phyloP scores from a whole-genome alignment of 2,888 invertebrate species.

The Myopa tessellatipennis region DNA sequence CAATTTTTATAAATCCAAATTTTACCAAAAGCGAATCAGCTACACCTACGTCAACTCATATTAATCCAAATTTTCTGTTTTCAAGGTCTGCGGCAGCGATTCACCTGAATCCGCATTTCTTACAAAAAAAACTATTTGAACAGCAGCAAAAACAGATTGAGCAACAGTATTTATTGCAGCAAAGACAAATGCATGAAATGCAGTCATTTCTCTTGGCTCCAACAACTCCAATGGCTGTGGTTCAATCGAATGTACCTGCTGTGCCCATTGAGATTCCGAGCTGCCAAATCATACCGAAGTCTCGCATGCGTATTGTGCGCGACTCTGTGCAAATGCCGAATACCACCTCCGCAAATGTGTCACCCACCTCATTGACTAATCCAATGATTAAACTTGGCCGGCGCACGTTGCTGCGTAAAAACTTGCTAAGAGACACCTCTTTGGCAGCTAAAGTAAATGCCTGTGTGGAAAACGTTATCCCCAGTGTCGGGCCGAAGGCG shows the following conservation, averaged over 20 bases:
- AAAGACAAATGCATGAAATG: background rate
- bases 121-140: slow-evolving; percentile 64
- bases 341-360: background rate
- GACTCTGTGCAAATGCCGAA: slow-evolving; percentile 49
- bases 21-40: slow-evolving; percentile 52
- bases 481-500: slow-evolving; percentile 33
- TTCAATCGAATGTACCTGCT: background rate
- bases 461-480: slow-evolving; percentile 5
- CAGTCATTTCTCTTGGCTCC: slow-evolving; percentile 46
- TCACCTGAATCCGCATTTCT: slow-evolving; percentile 66
- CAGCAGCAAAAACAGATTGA: slow-evolving; percentile 34
- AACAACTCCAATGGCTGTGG: background rate
- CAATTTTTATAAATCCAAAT: slow-evolving; percentile 66
- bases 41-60: slow-evolving; percentile 47
- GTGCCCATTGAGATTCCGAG: background rate
- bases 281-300: slow-evolving; percentile 64
- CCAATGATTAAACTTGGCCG: slow-evolving; percentile 61
- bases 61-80: slow-evolving; percentile 55
- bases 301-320: slow-evolving; percentile 63
- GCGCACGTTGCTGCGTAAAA: slow-evolving; percentile 60
- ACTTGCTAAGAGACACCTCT: background rate
- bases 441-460: background rate
- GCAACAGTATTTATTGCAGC: background rate
- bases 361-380: slow-evolving; percentile 27
- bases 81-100: slow-evolving; percentile 52